Evolutionary conservation across 1,140 invertebrate genomes (phyloP), one percentile per base, ranked within the genome.

Genomic region (Drosophila carrolli): DNA sequence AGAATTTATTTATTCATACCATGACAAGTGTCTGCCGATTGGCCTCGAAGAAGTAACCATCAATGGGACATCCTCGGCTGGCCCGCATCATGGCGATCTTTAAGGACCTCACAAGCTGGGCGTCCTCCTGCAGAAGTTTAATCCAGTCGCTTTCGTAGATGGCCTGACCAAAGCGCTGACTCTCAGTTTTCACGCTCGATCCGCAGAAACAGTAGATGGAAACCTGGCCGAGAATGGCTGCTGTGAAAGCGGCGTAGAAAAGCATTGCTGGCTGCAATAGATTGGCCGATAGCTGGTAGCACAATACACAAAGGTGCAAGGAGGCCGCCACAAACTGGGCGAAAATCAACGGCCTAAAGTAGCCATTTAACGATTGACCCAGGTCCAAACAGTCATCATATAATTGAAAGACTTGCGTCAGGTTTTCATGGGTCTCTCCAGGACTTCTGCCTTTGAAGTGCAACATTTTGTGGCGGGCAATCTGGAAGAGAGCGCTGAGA

Each of bases 191-290:
- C 14, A 80, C 55, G 6, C 35, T 65, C 7, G 66, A 60, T 8
- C 81, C 76, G 13, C 76, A 80, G n/a, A 65, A 48, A 23, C 81
- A 84, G 47, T 84, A 84, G 13, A 80, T 71, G 50, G 65, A 54
- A 10, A 84, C 44, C 50, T 85, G 67, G 4, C 35, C 35, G 2
- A 74, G 63, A 23, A 85, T 77, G 1, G 73, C 72, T 29, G 54
- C 13, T 1, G 59, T 84, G 10, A 84, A 84, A 37, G 59, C 66
- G 14, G 44, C 61, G 16, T 72, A 76, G 41, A 84, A 84, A 4
- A 80, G 48, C 13, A 85, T 23, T 1, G 37, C 56, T 2, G 67
- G 63, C 11, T 74, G 48, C 9, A 37, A 41, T 0, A 85, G 47
- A 74, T 77, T 73, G 2, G 74, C 23, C 5, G 81, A 67, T 8